Evolutionary conservation across 2,888 invertebrate genomes (phyloP), one percentile per base, ranked within the genome.

Genomic region (Scotopteryx bipunctaria): DNA sequence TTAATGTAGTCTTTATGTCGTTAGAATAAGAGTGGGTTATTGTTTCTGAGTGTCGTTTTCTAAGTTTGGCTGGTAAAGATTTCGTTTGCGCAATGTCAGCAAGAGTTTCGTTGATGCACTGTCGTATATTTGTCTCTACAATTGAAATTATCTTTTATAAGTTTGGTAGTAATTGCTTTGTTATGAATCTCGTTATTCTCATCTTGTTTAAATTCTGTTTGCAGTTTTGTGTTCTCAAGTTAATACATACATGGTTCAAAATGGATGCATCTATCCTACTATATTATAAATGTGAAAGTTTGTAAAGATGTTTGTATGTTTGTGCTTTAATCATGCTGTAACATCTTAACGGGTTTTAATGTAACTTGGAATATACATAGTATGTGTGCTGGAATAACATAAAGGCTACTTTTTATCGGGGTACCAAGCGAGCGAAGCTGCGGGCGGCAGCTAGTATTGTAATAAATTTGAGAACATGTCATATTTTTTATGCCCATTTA

Each of bases 51-150:
- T 49, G 44, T 48, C 49, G 9, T 35, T 57, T 38, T 44, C 36
- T 56, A 63, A 57, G 15, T 61, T 74, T 70, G 76, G 69, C 23
- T 59, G 53, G 58, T 58, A 31, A 53, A 62, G 65, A 63, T 78
- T 70, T 66, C 61, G 64, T 64, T 86, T 84, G 77, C 80, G 79
- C 81, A 82, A 83, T 71, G 63, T 69, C 68, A 76, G 73, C 75
- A 77, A 73, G 76, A 75, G 78, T 69, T 70, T 69, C 59, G 62
- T 60, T 63, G 69, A 70, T 71, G 69, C 67, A 72, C 68, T 70
- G 66, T 69, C 69, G 67, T 67, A 63, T 70, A 66, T 71, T 65
- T 66, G 60, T 62, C 54, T 66, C 61, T 71, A 63, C 71, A 66
- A 69, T 71, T 71, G 63, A 69, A 67, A 66, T 59, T 66, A 61